Evolutionary conservation across 2,888 invertebrate species (phyloP).

Genomic region (Chorisops tibialis): DNA sequence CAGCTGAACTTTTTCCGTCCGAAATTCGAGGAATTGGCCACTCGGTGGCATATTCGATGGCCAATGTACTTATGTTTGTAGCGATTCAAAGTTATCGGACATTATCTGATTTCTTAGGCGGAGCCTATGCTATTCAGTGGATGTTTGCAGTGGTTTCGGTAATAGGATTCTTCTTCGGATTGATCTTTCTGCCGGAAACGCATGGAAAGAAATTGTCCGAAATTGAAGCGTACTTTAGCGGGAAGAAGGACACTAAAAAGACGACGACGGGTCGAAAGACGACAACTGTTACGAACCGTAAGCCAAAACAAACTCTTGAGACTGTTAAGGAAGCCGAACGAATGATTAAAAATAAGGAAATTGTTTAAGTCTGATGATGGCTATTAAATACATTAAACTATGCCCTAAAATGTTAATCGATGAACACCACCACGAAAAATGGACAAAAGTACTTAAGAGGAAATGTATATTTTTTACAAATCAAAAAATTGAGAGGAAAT

Average conservation of each 20-base stretch:
- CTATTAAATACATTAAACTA: background rate
- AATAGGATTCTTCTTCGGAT: conserved; percentile 40
- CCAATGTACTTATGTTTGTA: conserved; percentile 59
- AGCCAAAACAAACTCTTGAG: conserved; percentile 32
- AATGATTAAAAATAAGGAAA: conserved; percentile 32
- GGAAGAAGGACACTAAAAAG: conserved; percentile 44
- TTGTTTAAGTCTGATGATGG: background rate
- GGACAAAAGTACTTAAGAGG: too few species aligned
- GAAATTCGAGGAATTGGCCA: conserved; percentile 61
- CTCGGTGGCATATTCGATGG: conserved; percentile 57
- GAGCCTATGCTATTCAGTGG: conserved; percentile 56
- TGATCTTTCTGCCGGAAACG: conserved; percentile 60
- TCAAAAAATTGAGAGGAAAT: too few species aligned
- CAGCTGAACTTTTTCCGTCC: conserved; percentile 60
- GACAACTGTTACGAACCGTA: conserved; percentile 24
- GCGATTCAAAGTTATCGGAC: conserved; percentile 56
- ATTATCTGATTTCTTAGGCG: conserved; percentile 46
- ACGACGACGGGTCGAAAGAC: background rate
- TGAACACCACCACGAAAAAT: background rate
- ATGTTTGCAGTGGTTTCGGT: conserved; percentile 56
- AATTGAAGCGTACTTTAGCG: conserved; percentile 59
- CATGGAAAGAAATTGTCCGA: conserved; percentile 61
- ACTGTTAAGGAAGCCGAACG: conserved; percentile 36
- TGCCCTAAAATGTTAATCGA: background rate
- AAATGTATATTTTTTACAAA: too few species aligned